Conservation (phyloP, 2,888 invertebrate genomes). For the Drosophila conformis region DNA sequence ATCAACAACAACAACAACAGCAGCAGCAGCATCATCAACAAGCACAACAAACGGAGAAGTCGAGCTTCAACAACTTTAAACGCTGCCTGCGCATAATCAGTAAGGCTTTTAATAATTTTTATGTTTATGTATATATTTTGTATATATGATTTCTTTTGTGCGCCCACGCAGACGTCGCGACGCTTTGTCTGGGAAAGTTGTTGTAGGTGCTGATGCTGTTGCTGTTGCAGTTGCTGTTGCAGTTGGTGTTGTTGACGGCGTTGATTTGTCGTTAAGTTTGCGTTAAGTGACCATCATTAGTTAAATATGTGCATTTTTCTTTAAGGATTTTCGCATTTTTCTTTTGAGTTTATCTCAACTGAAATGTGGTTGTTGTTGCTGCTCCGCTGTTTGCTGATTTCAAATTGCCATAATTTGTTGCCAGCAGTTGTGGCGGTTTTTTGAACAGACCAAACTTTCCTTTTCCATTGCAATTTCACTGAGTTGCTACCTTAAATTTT, state of each 20-base stretch:
- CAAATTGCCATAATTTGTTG: slow-evolving; percentile 76
- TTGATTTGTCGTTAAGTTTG: slow-evolving; percentile 81
- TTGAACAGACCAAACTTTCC: slow-evolving; percentile 59
- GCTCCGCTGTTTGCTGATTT: slow-evolving; percentile 34
- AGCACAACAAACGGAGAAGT: slow-evolving; percentile 63
- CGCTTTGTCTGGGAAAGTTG: slow-evolving; percentile 76
- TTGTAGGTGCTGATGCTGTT: slow-evolving; percentile 33
- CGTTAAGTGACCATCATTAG: slow-evolving; percentile 80
- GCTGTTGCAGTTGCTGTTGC: slow-evolving; percentile 27
- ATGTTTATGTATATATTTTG: slow-evolving; percentile 71
- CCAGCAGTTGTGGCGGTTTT: slow-evolving; percentile 30
- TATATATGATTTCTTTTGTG: slow-evolving; percentile 52
- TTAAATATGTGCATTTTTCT: slow-evolving; percentile 81
- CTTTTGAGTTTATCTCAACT: slow-evolving; percentile 55
- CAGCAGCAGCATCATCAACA: slow-evolving; percentile 65
- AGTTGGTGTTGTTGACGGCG: slow-evolving; percentile 54
- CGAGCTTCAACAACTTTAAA: slow-evolving; percentile 30
- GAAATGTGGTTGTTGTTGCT: slow-evolving; percentile 19
- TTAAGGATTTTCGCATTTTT: slow-evolving; percentile 70
- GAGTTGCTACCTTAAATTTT: slow-evolving; percentile 59
- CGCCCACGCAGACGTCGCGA: slow-evolving; percentile 63
- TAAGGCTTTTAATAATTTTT: slow-evolving; percentile 78
- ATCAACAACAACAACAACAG: slow-evolving; percentile 42
- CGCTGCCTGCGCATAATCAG: slow-evolving; percentile 77
- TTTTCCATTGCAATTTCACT: slow-evolving; percentile 55